A percentile compares a stretch with the other conserved stretches of the same genome.
Evolutionary conservation across 1,140 invertebrate genomes (phyloP).

Genomic region (Periplaneta americana): DNA sequence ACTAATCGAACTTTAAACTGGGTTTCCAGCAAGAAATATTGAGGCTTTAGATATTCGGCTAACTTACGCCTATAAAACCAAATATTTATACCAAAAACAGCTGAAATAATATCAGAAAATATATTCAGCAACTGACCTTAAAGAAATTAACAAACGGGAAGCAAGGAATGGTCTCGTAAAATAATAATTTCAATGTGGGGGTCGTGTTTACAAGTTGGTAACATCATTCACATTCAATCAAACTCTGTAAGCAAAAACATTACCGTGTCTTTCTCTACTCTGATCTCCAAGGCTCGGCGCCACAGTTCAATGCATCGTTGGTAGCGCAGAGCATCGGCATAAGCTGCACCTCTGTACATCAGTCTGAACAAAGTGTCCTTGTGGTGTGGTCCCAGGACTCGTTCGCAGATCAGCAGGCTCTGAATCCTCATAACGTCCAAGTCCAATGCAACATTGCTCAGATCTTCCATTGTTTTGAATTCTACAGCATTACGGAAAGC

Average conservation of each 20-base stretch:
- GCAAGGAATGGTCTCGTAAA: too few relatives aligned
- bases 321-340: conserved; percentile 78
- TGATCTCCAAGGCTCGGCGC: conserved; percentile 70
- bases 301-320: conserved; percentile 82
- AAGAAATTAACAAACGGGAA: too few relatives aligned
- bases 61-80: too few relatives aligned
- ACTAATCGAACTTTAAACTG: too few relatives aligned
- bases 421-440: conserved; percentile 77
- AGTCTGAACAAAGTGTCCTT: conserved; percentile 80
- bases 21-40: too few relatives aligned
- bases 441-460: conserved; percentile 65
- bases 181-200: too few relatives aligned
- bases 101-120: too few relatives aligned
- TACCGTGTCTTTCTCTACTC: conserved; percentile 71
- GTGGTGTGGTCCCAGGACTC: conserved; percentile 72
- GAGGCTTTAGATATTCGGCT: too few relatives aligned
- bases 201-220: too few relatives aligned
- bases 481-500: conserved; percentile 62
- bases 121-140: too few relatives aligned
- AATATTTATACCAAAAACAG: too few relatives aligned
- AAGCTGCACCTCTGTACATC: conserved; percentile 74
- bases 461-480: conserved; percentile 62
- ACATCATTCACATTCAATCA: too few relatives aligned
- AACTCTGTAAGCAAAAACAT: background rate
- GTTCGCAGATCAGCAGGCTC: conserved; percentile 74